These are phyloP conservation scores for Aphelenchoides besseyi DNA, from an alignment of 1,140 invertebrate species.

Conservation along the genomic window DNA sequence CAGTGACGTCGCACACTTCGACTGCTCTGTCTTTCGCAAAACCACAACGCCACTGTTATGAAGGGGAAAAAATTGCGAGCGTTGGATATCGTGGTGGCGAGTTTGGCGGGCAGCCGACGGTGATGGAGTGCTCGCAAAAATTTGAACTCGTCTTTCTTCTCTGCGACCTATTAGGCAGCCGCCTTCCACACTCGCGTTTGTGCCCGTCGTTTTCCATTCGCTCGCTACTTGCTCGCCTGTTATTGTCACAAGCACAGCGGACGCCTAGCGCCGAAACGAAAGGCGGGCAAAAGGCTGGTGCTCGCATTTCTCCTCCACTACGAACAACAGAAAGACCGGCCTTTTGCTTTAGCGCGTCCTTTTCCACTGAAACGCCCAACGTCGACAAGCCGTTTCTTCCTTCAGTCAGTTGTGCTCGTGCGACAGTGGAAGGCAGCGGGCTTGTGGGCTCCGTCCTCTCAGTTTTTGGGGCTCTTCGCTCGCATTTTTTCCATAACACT, in stretches of 20 bases:
- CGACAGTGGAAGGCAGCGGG: background rate
- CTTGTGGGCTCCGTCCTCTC: background rate
- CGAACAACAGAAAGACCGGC: too few species aligned
- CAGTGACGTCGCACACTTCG: too few species aligned
- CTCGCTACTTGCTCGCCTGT: background rate
- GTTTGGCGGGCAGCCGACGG: too few species aligned
- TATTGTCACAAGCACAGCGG: background rate
- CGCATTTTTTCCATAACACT: conserved; percentile 5
- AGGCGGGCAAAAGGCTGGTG: background rate
- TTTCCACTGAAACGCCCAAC: too few species aligned
- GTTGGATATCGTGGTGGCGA: background rate
- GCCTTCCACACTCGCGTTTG: background rate
- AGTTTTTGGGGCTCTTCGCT: background rate
- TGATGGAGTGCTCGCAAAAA: too few species aligned
- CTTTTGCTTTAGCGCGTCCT: too few species aligned
- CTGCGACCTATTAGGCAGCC: too few species aligned
- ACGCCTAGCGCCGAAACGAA: background rate
- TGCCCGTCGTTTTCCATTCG: background rate
- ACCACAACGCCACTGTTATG: too few species aligned
- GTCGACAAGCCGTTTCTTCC: too few species aligned
- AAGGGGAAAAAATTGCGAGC: conserved; percentile 1
- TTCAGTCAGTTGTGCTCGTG: background rate
- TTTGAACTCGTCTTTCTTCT: too few species aligned
- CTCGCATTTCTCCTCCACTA: too few species aligned
- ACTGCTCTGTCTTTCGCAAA: too few species aligned